phyloP scores from a whole-genome alignment of 2,888 invertebrate genomes.

The Eupithecia tripunctaria region DNA sequence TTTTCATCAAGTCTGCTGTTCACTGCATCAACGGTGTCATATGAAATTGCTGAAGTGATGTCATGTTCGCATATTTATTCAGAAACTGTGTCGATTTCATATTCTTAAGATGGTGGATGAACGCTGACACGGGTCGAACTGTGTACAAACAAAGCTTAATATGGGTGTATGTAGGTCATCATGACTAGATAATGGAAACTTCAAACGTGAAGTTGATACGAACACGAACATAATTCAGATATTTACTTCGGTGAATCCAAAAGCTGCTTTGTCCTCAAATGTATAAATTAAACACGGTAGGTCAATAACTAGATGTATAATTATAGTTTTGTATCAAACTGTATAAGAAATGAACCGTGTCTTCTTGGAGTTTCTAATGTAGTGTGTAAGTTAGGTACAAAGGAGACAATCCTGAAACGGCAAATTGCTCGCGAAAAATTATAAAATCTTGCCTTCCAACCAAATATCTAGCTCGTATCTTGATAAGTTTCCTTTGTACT shows the following conservation, averaged over 20 bases:
- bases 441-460: constrained; percentile 58
- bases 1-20: constrained; percentile 49
- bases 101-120: constrained; percentile 10
- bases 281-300: constrained; percentile 12
- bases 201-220: constrained; percentile 62
- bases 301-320: too few relatives aligned
- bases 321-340: constrained; percentile 18
- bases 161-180: constrained; percentile 58
- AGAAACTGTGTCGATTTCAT: constrained; percentile 40
- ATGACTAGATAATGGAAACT: constrained; percentile 64
- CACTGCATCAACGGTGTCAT: constrained; percentile 44
- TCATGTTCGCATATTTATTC: constrained; percentile 45
- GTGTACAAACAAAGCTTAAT: constrained; percentile 61
- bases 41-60: constrained; percentile 54
- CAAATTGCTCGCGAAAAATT: constrained; percentile 59
- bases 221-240: constrained; percentile 59
- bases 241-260: constrained; percentile 48
- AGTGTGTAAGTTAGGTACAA: too few relatives aligned
- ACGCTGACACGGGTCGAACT: constrained; percentile 50
- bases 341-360: constrained; percentile 41
- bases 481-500: constrained; percentile 67
- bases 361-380: constrained; percentile 48
- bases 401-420: constrained; percentile 47
- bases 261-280: constrained; percentile 17
- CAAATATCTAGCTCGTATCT: constrained; percentile 63